These are phyloP conservation scores for Drosophila siamana DNA, from an alignment of 2,888 invertebrate species.

Conservation along the genomic window DNA sequence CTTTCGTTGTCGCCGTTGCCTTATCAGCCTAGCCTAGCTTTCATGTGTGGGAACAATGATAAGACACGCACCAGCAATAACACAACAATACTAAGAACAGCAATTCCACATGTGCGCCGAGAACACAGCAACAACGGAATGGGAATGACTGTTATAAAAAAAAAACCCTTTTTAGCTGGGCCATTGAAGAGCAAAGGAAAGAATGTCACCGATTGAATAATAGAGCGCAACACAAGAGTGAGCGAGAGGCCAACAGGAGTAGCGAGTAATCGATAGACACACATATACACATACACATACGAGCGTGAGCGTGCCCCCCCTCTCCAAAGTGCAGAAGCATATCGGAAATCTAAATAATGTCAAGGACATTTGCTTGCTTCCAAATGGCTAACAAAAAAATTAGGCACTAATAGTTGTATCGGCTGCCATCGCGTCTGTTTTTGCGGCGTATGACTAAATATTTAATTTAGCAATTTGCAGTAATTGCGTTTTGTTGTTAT, in stretches of 20 bases:
- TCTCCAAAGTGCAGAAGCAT: conserved; percentile 16
- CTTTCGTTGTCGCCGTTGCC: not conserved
- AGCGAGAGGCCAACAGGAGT: conserved; percentile 23
- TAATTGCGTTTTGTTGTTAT: conserved; percentile 41
- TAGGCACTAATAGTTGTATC: conserved; percentile 17
- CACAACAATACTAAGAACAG: not conserved
- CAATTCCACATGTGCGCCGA: conserved; percentile 37
- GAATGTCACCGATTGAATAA: not conserved
- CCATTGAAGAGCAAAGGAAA: not conserved
- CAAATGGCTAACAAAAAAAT: conserved; percentile 19
- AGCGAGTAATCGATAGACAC: conserved; percentile 45
- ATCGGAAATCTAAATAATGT: conserved; percentile 48
- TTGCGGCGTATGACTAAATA: conserved; percentile 51
- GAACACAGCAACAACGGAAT: not conserved
- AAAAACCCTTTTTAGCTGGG: conserved; percentile 35
- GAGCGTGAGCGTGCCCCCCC: not conserved
- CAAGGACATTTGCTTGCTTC: conserved; percentile 49
- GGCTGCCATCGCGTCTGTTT: conserved; percentile 1
- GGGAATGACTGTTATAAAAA: not conserved
- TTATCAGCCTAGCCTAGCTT: conserved; percentile 31
- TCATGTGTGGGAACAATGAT: conserved; percentile 45
- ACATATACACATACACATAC: conserved; percentile 3
- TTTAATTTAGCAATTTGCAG: conserved; percentile 66
- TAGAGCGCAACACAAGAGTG: conserved; percentile 11
- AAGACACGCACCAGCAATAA: conserved; percentile 19